Base-by-base conservation (phyloP, 2,888 invertebrate species). In the Stramonita haemastoma region DNA sequence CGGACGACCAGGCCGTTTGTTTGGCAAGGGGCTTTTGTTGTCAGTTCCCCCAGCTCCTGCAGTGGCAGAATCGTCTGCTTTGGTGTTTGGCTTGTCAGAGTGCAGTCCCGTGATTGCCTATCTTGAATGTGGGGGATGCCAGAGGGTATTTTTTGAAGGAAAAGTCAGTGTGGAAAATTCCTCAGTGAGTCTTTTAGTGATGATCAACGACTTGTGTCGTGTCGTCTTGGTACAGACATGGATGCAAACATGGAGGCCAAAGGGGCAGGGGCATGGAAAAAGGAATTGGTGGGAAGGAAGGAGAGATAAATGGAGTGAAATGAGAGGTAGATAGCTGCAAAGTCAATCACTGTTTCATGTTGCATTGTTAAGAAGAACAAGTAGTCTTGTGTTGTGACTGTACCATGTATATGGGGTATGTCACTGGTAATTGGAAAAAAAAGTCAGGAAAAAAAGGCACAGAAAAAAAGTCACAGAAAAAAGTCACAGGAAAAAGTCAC, bases 21-120 rank as follows among this genome's bases (percentile, higher is more conserved):
- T 90, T 89, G 89, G 89, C 87, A 83, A 87, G 87, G 87, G 79
- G 87, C 90, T 86, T 89, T 89, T 90, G 89, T 90, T 90, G 87
- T 89, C 87, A 89, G 90, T 90, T 83, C 89, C 83, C 73, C 73
- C 57, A 34, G 60, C 66, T 73, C 57, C n/a, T n/a, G 22, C 85
- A 85, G 70, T 46, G 89, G 70, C 83, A 46, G 70, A 84, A 17
- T 66, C 85, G 66, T 46, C 89, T 46, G 85, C 89, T 15, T 73
- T 73, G 56, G 73, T 89, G 89, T 89, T 89, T 84, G 46, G 85
- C 89, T 89, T 89, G 89, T 89, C 89, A 89, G 89, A 89, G 89
- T 89, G 89, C 89, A 85, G 85, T 85, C 85, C 89, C 89, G 66
- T 89, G 89, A 89, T 89, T 89, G 89, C 89, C 89, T 89, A 89